These are phyloP conservation scores for Elephas maximus DNA, from an alignment of 2,113 vertebrate genomes.

Conservation along the genomic window DNA sequence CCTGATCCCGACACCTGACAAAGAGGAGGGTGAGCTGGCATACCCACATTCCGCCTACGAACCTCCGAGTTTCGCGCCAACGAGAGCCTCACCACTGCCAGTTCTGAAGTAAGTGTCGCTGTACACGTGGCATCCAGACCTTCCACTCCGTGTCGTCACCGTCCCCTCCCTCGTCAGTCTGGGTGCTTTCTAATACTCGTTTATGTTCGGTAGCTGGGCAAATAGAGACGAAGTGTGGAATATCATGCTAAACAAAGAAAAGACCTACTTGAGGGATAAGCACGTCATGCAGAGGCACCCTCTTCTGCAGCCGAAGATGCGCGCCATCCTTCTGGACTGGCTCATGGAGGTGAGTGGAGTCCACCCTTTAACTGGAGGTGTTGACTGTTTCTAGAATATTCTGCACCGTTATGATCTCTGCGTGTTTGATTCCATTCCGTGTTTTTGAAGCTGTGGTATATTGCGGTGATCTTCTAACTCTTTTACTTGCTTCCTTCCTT, in stretches of 20 bases:
- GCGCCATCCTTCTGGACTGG: constrained; percentile 97
- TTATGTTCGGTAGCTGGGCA: constrained; percentile 92
- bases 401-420: not conserved
- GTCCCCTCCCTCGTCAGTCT: too few species aligned
- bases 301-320: constrained; percentile 96
- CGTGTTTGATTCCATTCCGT: not conserved
- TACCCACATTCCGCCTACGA: constrained; percentile 49
- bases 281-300: constrained; percentile 95
- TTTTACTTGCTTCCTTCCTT: not conserved
- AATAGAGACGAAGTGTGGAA: constrained; percentile 97
- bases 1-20: constrained; percentile 93
- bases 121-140: not conserved
- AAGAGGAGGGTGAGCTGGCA: constrained; percentile 87
- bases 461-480: not conserved
- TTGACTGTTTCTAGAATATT: not conserved
- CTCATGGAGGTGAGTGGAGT: constrained; percentile 95
- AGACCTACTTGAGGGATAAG: constrained; percentile 91
- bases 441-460: not conserved
- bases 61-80: constrained; percentile 82
- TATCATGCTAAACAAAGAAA: constrained; percentile 96
- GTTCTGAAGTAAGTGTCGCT: constrained; percentile 91
- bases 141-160: not conserved
- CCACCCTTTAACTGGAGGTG: not conserved
- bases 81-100: constrained; percentile 94
- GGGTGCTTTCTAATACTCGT: not conserved